phyloP scores from a whole-genome alignment of 1,140 invertebrate species.

The Drosophila burlai region DNA sequence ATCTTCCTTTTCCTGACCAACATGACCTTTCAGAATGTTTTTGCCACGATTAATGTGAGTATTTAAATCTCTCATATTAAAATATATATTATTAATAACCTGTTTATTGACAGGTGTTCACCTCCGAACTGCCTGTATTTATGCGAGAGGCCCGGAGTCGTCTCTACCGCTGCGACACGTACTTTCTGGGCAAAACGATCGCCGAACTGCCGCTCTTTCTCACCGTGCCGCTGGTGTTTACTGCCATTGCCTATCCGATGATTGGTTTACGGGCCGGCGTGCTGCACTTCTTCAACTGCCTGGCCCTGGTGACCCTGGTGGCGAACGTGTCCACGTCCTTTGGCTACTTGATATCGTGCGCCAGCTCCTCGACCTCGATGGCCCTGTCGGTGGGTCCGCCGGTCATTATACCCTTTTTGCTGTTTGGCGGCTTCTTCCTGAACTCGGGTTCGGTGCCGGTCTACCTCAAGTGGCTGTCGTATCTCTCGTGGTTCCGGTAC shows the following conservation, averaged over 20 bases:
- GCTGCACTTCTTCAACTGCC: constrained; percentile 91
- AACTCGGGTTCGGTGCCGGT: constrained; percentile 95
- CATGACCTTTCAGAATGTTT: constrained; percentile 97
- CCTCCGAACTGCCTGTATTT: constrained; percentile 95
- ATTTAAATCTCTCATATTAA: neutral
- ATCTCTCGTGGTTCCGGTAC: constrained; percentile 98
- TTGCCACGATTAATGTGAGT: constrained; percentile 95
- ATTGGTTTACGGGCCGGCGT: constrained; percentile 92
- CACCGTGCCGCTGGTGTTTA: constrained; percentile 93
- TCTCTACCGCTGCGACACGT: constrained; percentile 96
- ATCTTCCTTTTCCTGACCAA: constrained; percentile 96
- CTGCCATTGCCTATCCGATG: constrained; percentile 94
- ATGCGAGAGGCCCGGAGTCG: constrained; percentile 95
- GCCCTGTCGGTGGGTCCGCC: constrained; percentile 95
- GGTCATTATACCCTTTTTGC: constrained; percentile 95
- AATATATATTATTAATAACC: no score
- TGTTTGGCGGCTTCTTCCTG: constrained; percentile 98
- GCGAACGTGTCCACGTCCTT: constrained; percentile 97
- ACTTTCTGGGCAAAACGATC: constrained; percentile 96
- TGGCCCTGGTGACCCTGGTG: constrained; percentile 91
- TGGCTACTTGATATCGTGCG: constrained; percentile 96
- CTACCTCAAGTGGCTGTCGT: constrained; percentile 96
- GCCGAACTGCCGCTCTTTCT: constrained; percentile 94
- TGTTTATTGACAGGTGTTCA: constrained; percentile 91
- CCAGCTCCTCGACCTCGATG: constrained; percentile 92